phyloP scores from a whole-genome alignment of 1,140 invertebrate genomes.

The Pygmarrhopalites habei region DNA sequence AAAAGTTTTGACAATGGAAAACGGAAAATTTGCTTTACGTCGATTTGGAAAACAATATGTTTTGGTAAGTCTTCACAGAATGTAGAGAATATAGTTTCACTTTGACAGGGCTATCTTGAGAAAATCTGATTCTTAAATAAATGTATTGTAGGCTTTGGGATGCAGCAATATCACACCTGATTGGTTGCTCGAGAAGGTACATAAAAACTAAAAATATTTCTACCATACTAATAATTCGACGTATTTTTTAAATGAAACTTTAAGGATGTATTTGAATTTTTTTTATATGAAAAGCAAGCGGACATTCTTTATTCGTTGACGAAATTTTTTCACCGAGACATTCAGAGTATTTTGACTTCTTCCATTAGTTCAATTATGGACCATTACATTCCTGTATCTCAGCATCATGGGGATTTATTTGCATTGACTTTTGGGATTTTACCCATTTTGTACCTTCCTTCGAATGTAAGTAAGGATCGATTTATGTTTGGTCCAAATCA shows the following conservation, averaged over 20 bases:
- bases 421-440: slow-evolving; percentile 70
- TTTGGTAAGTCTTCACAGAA: slow-evolving; percentile 59
- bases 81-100: too few relatives aligned
- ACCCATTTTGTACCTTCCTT: slow-evolving; percentile 64
- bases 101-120: too few relatives aligned
- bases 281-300: slow-evolving; percentile 65
- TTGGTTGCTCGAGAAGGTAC: slow-evolving; percentile 65
- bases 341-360: slow-evolving; percentile 57
- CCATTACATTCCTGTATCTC: slow-evolving; percentile 71
- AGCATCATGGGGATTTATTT: slow-evolving; percentile 38
- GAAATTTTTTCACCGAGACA: slow-evolving; percentile 68
- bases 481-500: too few relatives aligned
- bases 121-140: too few relatives aligned
- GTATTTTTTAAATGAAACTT: too few relatives aligned
- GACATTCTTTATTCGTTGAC: slow-evolving; percentile 62
- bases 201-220: too few relatives aligned
- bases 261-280: too few relatives aligned
- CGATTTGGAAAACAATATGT: slow-evolving; percentile 65
- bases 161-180: slow-evolving; percentile 76
- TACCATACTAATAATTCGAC: too few relatives aligned
- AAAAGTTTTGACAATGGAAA: slow-evolving; percentile 68
- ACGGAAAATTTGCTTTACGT: slow-evolving; percentile 73
- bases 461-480: slow-evolving; percentile 56
- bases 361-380: slow-evolving; percentile 72
- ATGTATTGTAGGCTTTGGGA: slow-evolving; percentile 58